A percentile compares a stretch with the other conserved stretches of the same genome.
Evolutionary conservation across 2,797 vertebrate species (phyloP).

Genomic region (Champsocephalus gunnari): DNA sequence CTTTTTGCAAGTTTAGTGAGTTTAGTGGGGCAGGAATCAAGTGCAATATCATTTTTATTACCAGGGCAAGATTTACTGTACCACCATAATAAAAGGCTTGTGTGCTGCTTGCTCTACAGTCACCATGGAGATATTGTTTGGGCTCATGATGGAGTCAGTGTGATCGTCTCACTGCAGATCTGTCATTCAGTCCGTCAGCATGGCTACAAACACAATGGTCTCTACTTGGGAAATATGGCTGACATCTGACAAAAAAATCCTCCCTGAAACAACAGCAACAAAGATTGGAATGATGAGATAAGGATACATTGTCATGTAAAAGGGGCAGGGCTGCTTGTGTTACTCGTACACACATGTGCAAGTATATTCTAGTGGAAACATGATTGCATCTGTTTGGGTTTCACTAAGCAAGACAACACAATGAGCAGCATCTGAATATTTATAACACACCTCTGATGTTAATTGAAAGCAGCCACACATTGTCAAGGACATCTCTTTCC

Average conservation of each 20-base stretch:
- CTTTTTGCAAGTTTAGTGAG: slow-evolving; percentile 19
- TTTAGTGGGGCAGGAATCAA: slow-evolving; percentile 34
- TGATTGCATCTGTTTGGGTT: slow-evolving; percentile 57
- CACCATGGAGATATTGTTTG: slow-evolving; percentile 75
- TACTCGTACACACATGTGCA: slow-evolving; percentile 10
- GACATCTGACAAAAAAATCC: slow-evolving; percentile 60
- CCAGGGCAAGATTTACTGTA: slow-evolving; percentile 27
- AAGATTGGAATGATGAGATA: slow-evolving; percentile 68
- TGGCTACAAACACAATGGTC: slow-evolving; percentile 63
- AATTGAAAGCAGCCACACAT: slow-evolving; percentile 72
- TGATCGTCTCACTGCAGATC: slow-evolving; percentile 66
- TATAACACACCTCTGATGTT: slow-evolving; percentile 68
- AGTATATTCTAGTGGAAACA: slow-evolving; percentile 42
- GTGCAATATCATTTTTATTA: slow-evolving; percentile 14
- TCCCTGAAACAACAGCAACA: slow-evolving; percentile 48
- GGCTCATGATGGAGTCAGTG: slow-evolving; percentile 60
- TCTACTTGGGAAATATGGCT: slow-evolving; percentile 59
- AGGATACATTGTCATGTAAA: slow-evolving; percentile 32
- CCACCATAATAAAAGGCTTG: slow-evolving; percentile 22
- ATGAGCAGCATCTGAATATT: slow-evolving; percentile 75
- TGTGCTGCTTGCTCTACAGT: slow-evolving; percentile 47
- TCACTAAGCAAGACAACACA: slow-evolving; percentile 31
- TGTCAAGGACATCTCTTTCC: slow-evolving; percentile 70
- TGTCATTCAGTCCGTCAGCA: slow-evolving; percentile 69
- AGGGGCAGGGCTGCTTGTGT: slow-evolving; percentile 11